Base-by-base conservation (phyloP, 1,140 invertebrate species). In the Cheumatopsyche charites region DNA sequence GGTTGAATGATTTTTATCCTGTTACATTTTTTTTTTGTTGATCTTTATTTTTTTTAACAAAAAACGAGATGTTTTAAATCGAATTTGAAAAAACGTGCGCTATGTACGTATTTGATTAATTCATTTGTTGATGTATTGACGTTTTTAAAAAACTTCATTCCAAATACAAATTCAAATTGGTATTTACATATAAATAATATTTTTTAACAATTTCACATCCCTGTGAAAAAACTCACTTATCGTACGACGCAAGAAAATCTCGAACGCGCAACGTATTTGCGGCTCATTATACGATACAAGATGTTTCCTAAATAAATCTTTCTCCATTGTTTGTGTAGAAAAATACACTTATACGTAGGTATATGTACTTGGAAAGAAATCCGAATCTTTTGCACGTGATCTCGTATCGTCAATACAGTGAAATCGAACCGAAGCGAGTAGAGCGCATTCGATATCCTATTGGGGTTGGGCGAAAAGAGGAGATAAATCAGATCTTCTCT, bases 401-500 rank as follows among this genome's bases (percentile, higher is more conserved):
- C 29, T 9, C 29, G 29, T 36, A 36, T 36, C 29, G 29, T 36
- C 29, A 9, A 47, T 47, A 47, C 45, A 17, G 12, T 47, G 12
- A 47, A 47, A 19, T 52, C n/a, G 47, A 17, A 17, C 19, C 5
- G 47, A 52, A 15, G n/a, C n/a, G 47, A 13, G 7, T 52, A 17
- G 9, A 52, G 47, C 15, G 47, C 47, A 17, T 19, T 52, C n/a
- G 43, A 49, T 12, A 29, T 42, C n/a, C 3, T 36, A 36, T 36
- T 36, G 29, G 29, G 9, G 29, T 36, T 21, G 52, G 13, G 29
- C 21, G 26, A 13, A 63, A 47, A 71, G 52, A 49, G 67, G 65
- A 72, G 63, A 75, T 75, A 75, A 73, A 75, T 75, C 74, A 73
- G 71, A 75, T 75, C 71, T 72, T 63, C 62, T 72, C 67, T 73